Base-by-base conservation (phyloP, 2,888 invertebrate genomes). In the Idaea straminata region DNA sequence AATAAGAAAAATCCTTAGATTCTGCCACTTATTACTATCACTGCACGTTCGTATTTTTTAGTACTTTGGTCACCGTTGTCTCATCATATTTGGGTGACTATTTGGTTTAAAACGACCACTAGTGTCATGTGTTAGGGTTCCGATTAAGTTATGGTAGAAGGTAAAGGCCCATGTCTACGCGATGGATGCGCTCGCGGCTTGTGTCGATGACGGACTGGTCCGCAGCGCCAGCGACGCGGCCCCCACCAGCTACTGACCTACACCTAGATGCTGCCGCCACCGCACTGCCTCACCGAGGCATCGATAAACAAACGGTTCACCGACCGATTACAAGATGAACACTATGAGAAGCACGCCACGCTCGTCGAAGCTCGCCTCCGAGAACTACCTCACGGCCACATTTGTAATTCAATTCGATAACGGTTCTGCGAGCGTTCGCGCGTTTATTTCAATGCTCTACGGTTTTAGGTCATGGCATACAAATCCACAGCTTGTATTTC, bases 301-400 rank as follows among this genome's bases (percentile, higher is more conserved):
- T 82, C 86, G 87, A 89, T 89, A 91, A 91, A 91, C 91, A 91
- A 89, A 89, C 91, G 90, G 92, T 92, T 92, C 92, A 89, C 81
- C 91, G 91, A 91, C 89, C 92, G 91, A 92, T 91, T 90, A 86
- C 83, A 83, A 77, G 81, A 78, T 72, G 77, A 80, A 77, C 79
- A 77, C 81, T 79, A 79, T 74, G 79, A 83, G 80, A 83, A 78
- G 78, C 79, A 77, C 80, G 77, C 6, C 77, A 75, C 77, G 78
- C 73, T 77, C 36, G 36, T 36, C 36, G 36, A 36, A 36, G 80
- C 74, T 75, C 70, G 77, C 74, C 82, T 58, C 10, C 58, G n/a
- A 58, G 15, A 15, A 25, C 59, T 5, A 5, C 16, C 59, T 75
- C 81, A 76, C 80, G 76, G 78, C 79, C 83, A 77, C 83, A 90